Base-by-base conservation (phyloP, 2,113 vertebrate genomes). In the Numenius arquata region DNA sequence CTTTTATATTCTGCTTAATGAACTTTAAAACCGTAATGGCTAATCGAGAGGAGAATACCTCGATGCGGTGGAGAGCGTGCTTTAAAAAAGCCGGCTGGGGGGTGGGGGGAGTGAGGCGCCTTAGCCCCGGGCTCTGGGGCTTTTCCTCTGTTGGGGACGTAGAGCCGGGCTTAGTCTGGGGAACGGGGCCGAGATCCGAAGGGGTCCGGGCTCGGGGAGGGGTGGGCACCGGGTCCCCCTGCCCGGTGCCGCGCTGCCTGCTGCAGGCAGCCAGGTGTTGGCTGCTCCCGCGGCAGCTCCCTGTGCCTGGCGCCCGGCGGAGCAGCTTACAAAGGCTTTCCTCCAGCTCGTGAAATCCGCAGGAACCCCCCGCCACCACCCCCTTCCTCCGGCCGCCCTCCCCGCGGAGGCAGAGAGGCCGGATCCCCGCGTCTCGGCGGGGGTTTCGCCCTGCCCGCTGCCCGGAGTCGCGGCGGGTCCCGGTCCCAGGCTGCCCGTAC, bases 1-100 rank as follows among this genome's bases (percentile, higher is more conserved):
- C 84, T 95, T 95, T 96, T 95, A 92, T 89, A 94, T 94, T 95
- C 94, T 90, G 90, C 83, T 94, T 93, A 96, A 93, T 91, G 91
- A 95, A 96, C 95, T 95, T 96, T 95, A 94, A 96, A 96, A 95
- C 89, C 70, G 58, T 88, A 89, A 94, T 90, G 84, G 77, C 89
- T 94, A 94, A 95, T 91, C 82, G 94, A 85, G 90, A 93, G 78
- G 75, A 95, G 96, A 95, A 91, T 75, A 89, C 89, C 81, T 79
- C 92, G 48, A 26, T 59, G 76, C 41, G 11, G 61, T 74, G 65
- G 50, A 78, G 38, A 94, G 11, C 36, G 23, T 47, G 72, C 71
- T 83, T 66, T 32, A 47, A 88, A 90, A 9, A 12, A 76, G 45
- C 43, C 11, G 29, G 22, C 45, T 70, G 21, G 23, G 32, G 10